Evolutionary conservation across 2,888 invertebrate genomes (phyloP).

Genomic region (Cephalotes varians): DNA sequence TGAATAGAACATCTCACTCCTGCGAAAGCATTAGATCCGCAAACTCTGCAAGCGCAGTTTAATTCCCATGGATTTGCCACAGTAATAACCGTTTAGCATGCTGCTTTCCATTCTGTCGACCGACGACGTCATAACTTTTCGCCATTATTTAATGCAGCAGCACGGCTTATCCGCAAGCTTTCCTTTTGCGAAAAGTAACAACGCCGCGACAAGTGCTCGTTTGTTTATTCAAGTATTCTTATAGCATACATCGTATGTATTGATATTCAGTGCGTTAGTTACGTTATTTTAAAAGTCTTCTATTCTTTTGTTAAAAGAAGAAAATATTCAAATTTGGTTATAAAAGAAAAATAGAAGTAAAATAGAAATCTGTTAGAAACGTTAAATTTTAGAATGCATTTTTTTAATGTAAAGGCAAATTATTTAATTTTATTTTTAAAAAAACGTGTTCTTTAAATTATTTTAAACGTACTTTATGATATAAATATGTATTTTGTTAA

Average conservation of each 20-base stretch:
- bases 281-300: not conserved
- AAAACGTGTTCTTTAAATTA: not conserved
- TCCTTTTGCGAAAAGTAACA: conserved; percentile 25
- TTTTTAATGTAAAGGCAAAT: not conserved
- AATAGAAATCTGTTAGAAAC: not conserved
- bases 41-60: conserved; percentile 8
- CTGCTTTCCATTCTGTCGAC: conserved; percentile 19
- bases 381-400: not conserved
- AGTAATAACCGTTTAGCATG: conserved; percentile 13
- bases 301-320: not conserved
- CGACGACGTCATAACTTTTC: conserved; percentile 16
- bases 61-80: conserved; percentile 45
- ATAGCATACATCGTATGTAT: not conserved
- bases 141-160: conserved; percentile 20
- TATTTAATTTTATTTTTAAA: not conserved
- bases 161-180: conserved; percentile 21
- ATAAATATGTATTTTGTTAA: not conserved
- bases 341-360: not conserved
- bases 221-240: conserved; percentile 15
- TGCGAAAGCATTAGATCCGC: conserved; percentile 22
- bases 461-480: not conserved
- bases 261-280: no score
- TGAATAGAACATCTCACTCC: not conserved
- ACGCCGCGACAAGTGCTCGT: not conserved
- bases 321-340: not conserved